Base-by-base conservation (phyloP, 2,888 invertebrate species). In the Syrphus vitripennis region DNA sequence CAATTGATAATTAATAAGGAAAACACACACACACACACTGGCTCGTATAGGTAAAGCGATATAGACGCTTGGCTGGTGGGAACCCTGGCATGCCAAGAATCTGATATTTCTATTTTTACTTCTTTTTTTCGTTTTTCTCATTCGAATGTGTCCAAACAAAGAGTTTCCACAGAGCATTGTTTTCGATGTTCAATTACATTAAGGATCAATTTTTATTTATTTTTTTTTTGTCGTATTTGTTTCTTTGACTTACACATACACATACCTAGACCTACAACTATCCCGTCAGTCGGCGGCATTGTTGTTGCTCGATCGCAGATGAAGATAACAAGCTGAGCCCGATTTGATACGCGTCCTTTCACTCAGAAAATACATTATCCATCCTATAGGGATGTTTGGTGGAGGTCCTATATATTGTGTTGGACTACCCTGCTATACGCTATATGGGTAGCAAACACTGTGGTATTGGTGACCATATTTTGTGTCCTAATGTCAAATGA, bases 401-500 rank as follows among this genome's bases (percentile, higher is more conserved):
- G 74, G 74, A 75, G 63, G 75, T 71, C 45, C 59, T 45, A 3
- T 24, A 24, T 61, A n/a, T 10, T 24, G 19, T 69, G 55, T n/a
- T n/a, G n/a, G n/a, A n/a, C 19, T 16, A 16, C 40, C 31, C 24
- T 40, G 75, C 42, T 76, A n/a, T n/a, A 69, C 24, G 37, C 40
- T 45, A 48, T 10, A 34, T 80, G 83, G 80, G 76, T 81, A 84
- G 80, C 84, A 71, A 29, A 59, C 65, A 76, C 63, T 79, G 83
- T 74, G 70, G 83, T 70, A 83, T 83, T 77, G 89, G 89, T 89
- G 88, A 90, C 90, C 91, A 90, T 91, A 90, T 91, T 91, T 91
- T 92, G 81, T 91, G 90, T 92, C 91, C 92, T 92, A 91, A 91
- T 92, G 92, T 92, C 91, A 91, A 91, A 92, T 92, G 92, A 92